Evolutionary conservation across 2,113 vertebrate genomes (phyloP), one percentile per base, ranked within the genome.

Genomic region (Callionymus lyra): DNA sequence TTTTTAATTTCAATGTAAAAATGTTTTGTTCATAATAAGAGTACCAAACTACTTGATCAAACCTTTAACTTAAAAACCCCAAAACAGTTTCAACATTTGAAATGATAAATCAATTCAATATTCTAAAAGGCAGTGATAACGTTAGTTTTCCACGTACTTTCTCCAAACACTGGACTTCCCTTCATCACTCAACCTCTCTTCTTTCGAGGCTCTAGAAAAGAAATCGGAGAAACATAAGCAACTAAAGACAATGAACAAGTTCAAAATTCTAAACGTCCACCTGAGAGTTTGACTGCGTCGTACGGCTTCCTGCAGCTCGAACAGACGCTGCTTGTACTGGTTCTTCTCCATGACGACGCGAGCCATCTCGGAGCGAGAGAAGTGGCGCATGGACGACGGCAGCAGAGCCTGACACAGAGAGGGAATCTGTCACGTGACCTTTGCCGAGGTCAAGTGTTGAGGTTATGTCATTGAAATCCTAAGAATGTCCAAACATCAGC

Each of bases 291-390:
- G 82, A 38, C 74, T 77, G 0, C 36, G 76, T 40, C 79, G 74
- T 1, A 86, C 9, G 2, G 84, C 65, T 49, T 86, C 86, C 65
- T 87, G 86, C 56, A 87, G 63, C 65, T 87, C 86, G 50, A 87
- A 71, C 37, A 87, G 71, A 13, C 82, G 79, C 66, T 87, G 83
- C 50, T 87, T 87, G 8, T 87, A 87, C 34, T 84, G 84, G 58
- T 86, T 87, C 56, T 83, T 87, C 76, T 87, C 86, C 86, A 86
- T 86, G 40, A 87, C 84, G 8, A 84, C 82, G 5, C 86, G 80
- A 27, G 86, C 80, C 86, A 87, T 87, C 73, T 87, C 86, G 16
- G 85, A 85, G 9, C 84, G 84, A 41, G 86, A 84, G 55, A 86
- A 87, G 31, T 72, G 63, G 3, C 83, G 82, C 35, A 63, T 51